Percentiles rank a stretch among this genome's conserved stretches.
Evolutionary conservation across 1,140 invertebrate species (phyloP).

Genomic region (Apis dorsata): DNA sequence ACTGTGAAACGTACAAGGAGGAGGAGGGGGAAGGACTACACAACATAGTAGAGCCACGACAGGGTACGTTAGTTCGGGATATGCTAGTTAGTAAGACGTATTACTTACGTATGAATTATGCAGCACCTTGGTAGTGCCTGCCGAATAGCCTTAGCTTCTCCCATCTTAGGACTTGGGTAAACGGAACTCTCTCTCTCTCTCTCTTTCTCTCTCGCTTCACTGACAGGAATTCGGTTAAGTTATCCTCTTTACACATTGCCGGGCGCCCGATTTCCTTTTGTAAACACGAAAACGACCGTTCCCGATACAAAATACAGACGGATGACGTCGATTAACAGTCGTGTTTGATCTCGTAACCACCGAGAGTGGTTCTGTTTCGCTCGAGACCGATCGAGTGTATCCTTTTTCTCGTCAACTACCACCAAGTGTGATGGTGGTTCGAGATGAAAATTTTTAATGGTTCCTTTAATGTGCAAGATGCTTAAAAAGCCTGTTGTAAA

Average conservation of each 20-base stretch:
- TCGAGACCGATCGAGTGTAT: neutral
- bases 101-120: constrained; percentile 77
- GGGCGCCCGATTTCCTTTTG: constrained; percentile 60
- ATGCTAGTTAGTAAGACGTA: constrained; percentile 73
- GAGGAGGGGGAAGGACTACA: constrained; percentile 33
- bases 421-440: neutral
- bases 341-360: neutral
- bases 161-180: constrained; percentile 63
- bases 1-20: constrained; percentile 49
- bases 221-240: constrained; percentile 62
- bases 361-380: too few relatives aligned
- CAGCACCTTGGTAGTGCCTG: constrained; percentile 64
- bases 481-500: constrained; percentile 2
- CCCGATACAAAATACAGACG: constrained; percentile 17
- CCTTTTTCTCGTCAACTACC: too few relatives aligned
- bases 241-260: constrained; percentile 54
- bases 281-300: constrained; percentile 51
- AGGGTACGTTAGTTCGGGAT: constrained; percentile 62
- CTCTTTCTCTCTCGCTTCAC: neutral
- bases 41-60: constrained; percentile 50
- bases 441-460: neutral
- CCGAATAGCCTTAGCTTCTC: constrained; percentile 61
- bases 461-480: neutral
- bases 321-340: neutral
- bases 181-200: constrained; percentile 50